Evolutionary conservation across 1,140 invertebrate species (phyloP), one percentile per base, ranked within the genome.

Genomic region (Neuroterus valhalla): DNA sequence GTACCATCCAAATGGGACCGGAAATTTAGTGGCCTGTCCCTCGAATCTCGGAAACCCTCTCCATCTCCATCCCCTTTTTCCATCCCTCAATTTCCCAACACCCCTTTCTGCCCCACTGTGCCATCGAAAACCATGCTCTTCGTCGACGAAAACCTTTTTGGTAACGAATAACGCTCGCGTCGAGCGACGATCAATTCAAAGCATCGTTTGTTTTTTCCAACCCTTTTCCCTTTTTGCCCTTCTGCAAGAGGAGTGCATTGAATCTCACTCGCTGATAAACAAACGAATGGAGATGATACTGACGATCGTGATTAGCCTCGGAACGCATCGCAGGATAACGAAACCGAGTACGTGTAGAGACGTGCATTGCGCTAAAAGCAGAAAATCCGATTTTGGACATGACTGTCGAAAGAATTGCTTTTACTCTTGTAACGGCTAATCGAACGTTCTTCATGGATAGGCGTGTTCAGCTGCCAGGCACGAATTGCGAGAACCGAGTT

Each of bases 11-110:
- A 89, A 89, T 89, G 88, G 87, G 84, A 88, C 82, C 81, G 86
- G 83, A 88, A 88, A 89, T 89, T 88, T 89, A 87, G 85, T 86
- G 84, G 84, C 78, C 80, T 85, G 84, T 87, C 80, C 77, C 76
- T 70, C 75, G 82, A 87, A 85, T 88, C 84, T 88, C 84, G 83
- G 78, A 75, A 80, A 74, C 78, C 67, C 74, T 80, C 80, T 75
- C 69, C 19, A 21, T 80, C 67, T 71, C 46, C 67, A 3, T n/a
- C 10, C 52, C 15, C 69, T 15, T 52, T 45, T 66, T 17, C 21
- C 23, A 50, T 44, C 23, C 31, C 44, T 62, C 14, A 12, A 15
- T 42, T 69, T 66, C 55, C n/a, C 52, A n/a, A 38, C 66, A 19
- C 17, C 1, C 19, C 68, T 66, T 21, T 50, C 38, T 66, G 50